Evolutionary conservation across 2,888 invertebrate species (phyloP).

Genomic region (Lasioglossum lativentre): DNA sequence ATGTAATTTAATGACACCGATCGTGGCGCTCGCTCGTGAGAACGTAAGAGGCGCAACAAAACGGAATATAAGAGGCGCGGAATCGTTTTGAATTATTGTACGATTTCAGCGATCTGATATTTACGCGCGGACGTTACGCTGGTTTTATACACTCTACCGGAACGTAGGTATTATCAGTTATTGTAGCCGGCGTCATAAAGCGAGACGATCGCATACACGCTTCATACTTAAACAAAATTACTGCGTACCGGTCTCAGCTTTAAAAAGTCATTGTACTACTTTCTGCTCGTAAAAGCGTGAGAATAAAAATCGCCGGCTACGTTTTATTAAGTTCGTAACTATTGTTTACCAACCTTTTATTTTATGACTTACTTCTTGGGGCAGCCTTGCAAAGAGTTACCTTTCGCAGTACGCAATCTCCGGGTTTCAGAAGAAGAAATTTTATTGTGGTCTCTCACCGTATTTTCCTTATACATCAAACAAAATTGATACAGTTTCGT

Average conservation of each 20-base stretch:
- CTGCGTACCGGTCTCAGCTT: not conserved
- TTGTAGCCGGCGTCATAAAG: not conserved
- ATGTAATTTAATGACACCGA: no score
- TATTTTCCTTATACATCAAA: not conserved
- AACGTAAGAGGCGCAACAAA: not conserved
- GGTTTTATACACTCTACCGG: not conserved
- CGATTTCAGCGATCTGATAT: not conserved
- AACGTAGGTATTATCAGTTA: not conserved
- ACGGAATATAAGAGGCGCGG: not conserved
- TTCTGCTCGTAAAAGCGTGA: not conserved
- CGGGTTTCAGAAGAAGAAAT: not conserved
- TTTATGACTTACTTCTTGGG: not conserved
- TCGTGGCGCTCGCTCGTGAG: not conserved
- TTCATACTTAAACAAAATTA: not conserved
- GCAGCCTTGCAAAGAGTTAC: not conserved
- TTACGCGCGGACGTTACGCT: not conserved
- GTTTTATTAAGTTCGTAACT: not conserved
- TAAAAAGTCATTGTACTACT: not conserved
- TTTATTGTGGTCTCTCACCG: not conserved
- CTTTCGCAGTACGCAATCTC: not conserved
- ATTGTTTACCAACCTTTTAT: not conserved
- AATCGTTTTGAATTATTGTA: not conserved
- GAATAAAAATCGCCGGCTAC: not conserved
- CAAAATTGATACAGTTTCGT: not conserved
- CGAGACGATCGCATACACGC: not conserved